phyloP scores from a whole-genome alignment of 1,140 invertebrate genomes.

The Ceratoteleas bidentatus region DNA sequence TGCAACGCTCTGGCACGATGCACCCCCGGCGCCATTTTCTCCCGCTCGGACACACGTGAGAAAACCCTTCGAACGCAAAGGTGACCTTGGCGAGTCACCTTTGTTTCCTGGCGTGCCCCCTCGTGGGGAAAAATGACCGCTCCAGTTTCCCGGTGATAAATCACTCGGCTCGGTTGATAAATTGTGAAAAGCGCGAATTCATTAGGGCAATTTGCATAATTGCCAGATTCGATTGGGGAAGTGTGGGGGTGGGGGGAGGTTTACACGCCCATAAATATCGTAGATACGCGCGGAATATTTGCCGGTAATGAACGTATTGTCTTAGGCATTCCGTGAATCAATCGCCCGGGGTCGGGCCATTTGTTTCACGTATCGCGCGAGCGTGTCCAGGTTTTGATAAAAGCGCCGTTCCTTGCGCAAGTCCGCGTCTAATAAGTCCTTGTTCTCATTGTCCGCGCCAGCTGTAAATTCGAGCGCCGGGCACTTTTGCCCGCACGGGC shows the following conservation, averaged over 20 bases:
- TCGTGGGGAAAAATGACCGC: too few relatives aligned
- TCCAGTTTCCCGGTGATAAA: constrained; percentile 5
- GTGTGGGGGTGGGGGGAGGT: too few relatives aligned
- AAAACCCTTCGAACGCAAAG: constrained; percentile 62
- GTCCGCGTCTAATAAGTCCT: constrained; percentile 20
- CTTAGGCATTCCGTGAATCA: constrained; percentile 39
- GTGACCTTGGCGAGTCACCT: constrained; percentile 39
- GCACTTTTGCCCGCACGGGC: not conserved
- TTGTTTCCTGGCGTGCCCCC: constrained; percentile 17
- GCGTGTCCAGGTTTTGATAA: constrained; percentile 30
- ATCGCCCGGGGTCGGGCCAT: constrained; percentile 20
- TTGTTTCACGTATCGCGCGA: constrained; percentile 29
- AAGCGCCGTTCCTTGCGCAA: constrained; percentile 24
- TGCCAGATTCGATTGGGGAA: constrained; percentile 27
- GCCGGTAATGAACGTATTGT: constrained; percentile 40
- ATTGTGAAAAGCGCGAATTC: not conserved
- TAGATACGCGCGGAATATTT: constrained; percentile 29
- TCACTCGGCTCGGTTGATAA: too few relatives aligned
- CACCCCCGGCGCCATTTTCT: constrained; percentile 58
- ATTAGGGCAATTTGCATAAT: constrained; percentile 26
- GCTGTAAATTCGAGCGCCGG: constrained; percentile 4
- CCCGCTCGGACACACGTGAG: constrained; percentile 63
- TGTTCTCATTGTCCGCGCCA: constrained; percentile 24
- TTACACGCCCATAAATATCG: constrained; percentile 45
- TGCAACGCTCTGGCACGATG: constrained; percentile 58